Conservation (phyloP, 2,797 vertebrate genomes). For the Aotus griseimembra region DNA sequence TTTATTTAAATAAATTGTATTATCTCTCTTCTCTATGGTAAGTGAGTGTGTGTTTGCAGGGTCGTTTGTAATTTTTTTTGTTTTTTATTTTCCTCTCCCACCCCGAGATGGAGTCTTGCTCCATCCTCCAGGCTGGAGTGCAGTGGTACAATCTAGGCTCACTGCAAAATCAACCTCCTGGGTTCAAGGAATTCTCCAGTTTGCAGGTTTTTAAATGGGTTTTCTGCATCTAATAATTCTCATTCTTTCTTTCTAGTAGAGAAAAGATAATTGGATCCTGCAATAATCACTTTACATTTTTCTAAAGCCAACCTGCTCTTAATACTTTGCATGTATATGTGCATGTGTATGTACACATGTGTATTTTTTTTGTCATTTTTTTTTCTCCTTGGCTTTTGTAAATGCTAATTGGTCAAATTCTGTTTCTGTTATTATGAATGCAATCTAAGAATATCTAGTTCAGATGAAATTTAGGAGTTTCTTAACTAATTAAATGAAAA, state of each 20-base stretch:
- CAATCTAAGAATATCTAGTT: neutral
- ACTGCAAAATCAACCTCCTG: no score
- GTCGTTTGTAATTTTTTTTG: no score
- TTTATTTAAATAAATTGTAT: neutral
- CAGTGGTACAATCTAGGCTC: no score
- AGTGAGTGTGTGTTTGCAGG: neutral
- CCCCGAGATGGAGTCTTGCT: no score
- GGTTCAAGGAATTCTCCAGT: no score
- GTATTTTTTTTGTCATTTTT: neutral
- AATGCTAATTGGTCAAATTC: neutral
- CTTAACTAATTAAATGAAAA: neutral
- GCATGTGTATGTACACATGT: neutral
- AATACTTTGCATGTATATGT: neutral
- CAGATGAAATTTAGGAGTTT: neutral
- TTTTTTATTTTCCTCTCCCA: no score
- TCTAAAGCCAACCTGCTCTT: neutral
- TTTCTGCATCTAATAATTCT: neutral
- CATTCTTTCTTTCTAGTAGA: neutral
- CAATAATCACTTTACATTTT: slow-evolving; percentile 9
- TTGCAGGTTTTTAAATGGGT: neutral
- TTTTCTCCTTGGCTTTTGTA: neutral
- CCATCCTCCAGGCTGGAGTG: no score
- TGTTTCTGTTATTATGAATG: neutral
- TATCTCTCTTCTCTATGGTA: neutral
- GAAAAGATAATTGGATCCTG: neutral